A percentile compares a stretch with the other conserved stretches of the same genome.
Conservation (phyloP, 2,888 invertebrate genomes). For the Chloroclystis v-ata region DNA sequence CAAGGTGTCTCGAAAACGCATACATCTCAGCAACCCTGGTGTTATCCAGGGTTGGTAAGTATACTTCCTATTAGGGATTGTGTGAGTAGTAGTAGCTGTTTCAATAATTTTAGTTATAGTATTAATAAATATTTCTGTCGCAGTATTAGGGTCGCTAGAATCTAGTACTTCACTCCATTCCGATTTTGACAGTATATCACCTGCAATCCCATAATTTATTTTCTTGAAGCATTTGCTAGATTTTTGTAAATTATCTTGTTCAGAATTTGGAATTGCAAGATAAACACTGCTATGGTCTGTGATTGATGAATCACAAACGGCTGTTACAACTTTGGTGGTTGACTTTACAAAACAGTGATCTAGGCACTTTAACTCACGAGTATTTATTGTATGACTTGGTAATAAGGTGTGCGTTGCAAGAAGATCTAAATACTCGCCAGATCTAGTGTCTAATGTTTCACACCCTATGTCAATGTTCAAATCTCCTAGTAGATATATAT, state of each 20-base stretch:
- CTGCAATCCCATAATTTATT: no score
- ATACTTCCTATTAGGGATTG: background rate
- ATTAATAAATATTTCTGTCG: background rate
- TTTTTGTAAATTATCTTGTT: background rate
- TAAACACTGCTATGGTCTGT: constrained; percentile 4
- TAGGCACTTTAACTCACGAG: background rate
- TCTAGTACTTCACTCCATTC: no score
- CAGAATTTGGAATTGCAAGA: background rate
- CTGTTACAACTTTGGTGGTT: background rate
- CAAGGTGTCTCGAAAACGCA: constrained; percentile 3
- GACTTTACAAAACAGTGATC: background rate
- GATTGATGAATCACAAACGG: background rate
- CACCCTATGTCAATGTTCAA: background rate
- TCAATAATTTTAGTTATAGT: no score
- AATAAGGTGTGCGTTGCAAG: background rate
- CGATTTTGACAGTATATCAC: no score
- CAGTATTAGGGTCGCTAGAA: background rate
- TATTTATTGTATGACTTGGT: background rate
- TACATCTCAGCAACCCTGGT: constrained; percentile 2
- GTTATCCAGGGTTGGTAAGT: constrained; percentile 4
- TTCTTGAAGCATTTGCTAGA: no score
- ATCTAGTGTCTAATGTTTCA: background rate
- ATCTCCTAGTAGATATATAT: no score
- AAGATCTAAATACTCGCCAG: constrained; percentile 3
- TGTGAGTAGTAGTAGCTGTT: background rate